Conservation (phyloP, 2,888 invertebrate species). For the Diploptera punctata region DNA sequence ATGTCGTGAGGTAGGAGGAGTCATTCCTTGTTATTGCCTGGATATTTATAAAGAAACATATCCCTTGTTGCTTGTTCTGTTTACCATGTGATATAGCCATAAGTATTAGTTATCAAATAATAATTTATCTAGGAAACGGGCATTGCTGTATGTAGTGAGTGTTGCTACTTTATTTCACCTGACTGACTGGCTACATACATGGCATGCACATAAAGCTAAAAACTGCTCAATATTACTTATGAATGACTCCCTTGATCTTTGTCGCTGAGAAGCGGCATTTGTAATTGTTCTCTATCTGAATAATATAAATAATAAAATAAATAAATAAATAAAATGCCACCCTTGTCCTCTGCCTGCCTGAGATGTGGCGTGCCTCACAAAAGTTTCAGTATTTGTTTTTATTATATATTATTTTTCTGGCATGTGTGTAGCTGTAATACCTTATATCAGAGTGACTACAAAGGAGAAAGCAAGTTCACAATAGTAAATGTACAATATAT, state of each 20-base stretch:
- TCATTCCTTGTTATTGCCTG: conserved; percentile 43
- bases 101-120: conserved; percentile 38
- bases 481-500: conserved; percentile 43
- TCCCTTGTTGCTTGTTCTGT: conserved; percentile 46
- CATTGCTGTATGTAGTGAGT: conserved; percentile 25
- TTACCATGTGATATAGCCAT: conserved; percentile 46
- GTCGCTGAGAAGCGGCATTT: conserved; percentile 31
- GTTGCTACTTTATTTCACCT: conserved; percentile 15
- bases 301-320: conserved; percentile 36
- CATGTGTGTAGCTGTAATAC: conserved; percentile 45
- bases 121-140: conserved; percentile 35
- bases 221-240: conserved; percentile 26
- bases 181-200: conserved; percentile 27
- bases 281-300: conserved; percentile 33
- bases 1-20: conserved; percentile 19
- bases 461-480: conserved; percentile 40
- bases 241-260: conserved; percentile 27
- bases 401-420: conserved; percentile 45
- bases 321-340: conserved; percentile 43
- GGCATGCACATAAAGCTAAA: conserved; percentile 26
- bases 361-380: conserved; percentile 45
- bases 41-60: conserved; percentile 44
- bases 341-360: conserved; percentile 44
- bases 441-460: conserved; percentile 39
- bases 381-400: conserved; percentile 46